Conservation (phyloP, 2,797 vertebrate genomes). For the Ptychobarbus kaznakovi region DNA sequence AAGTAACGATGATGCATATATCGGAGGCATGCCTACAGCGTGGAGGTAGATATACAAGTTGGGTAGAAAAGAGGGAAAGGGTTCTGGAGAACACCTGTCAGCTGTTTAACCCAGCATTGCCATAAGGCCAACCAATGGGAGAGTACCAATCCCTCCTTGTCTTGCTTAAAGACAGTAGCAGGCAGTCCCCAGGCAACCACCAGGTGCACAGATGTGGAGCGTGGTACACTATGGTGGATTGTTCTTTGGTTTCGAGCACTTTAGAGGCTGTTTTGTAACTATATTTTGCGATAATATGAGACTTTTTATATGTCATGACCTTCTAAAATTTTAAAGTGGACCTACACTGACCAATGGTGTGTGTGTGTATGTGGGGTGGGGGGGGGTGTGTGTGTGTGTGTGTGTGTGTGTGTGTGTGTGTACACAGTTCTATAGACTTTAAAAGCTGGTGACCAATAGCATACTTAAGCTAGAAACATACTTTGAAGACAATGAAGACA, state of each 20-base stretch:
- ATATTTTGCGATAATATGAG: constrained; percentile 8
- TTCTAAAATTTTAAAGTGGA: constrained; percentile 36
- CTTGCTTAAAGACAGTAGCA: constrained; percentile 59
- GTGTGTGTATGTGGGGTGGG: background rate
- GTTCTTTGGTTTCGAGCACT: background rate
- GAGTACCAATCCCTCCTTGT: constrained; percentile 51
- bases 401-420: background rate
- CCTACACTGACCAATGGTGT: constrained; percentile 12
- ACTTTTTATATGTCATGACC: constrained; percentile 27
- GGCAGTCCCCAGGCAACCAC: constrained; percentile 63
- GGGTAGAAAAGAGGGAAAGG: constrained; percentile 56
- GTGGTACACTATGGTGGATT: constrained; percentile 9
- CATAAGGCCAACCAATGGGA: constrained; percentile 67
- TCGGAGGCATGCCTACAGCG: constrained; percentile 17
- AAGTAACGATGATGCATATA: constrained; percentile 30
- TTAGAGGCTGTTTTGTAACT: constrained; percentile 2
- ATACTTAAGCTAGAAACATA: background rate
- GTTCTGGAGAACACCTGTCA: constrained; percentile 80
- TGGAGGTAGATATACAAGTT: constrained; percentile 21
- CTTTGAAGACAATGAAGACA: background rate
- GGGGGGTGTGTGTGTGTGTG: background rate
- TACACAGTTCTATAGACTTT: background rate
- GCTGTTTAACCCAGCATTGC: constrained; percentile 68
- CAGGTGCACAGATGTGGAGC: constrained; percentile 69
- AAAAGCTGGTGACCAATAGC: background rate